Evolutionary conservation across 2,888 invertebrate species (phyloP), one percentile per base, ranked within the genome.

Genomic region (Arctia plantaginis): DNA sequence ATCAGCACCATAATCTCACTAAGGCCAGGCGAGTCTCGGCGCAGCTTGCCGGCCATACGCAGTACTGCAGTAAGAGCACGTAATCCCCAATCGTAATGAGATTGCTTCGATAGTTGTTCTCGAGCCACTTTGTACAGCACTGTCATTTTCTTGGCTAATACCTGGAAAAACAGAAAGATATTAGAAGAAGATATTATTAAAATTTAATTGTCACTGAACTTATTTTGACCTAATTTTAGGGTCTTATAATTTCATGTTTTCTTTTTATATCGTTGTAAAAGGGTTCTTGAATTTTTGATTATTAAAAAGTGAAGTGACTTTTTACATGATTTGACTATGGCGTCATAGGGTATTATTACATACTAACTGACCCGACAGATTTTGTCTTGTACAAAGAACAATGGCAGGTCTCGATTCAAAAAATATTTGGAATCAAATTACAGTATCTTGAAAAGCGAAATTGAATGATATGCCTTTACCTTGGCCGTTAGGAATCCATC

Each of bases 1-100:
- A 99, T 99, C 33, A 99, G 95, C 8, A 99, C 98, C 85, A 98
- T 96, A 81, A 98, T 97, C 95, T 99, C 99, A 30, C 98, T 97
- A 3, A 99, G 96, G 77, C 98, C 97, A 7, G 97, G 97, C 0
- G 98, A 97, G 75, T 97, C 97, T 73, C 98, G 95, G 86, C 98
- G 98, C 89, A 99, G 95, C 51, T 98, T 98, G 23, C 99, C 99
- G 6, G 99, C 99, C 98, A 99, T 99, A 47, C 98, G 97, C 30
- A 99, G 94, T 4, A 99, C 98, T 0, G 99, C 97, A 82, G 98
- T 99, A n/a, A 99, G 93, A 6, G 99, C 99, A 73, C 99, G 96
- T 82, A 99, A 93, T 0, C 99, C 99, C 97, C 99, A 99, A 92
- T 99, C 99, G 92, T 99, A 99, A 90, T 99, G 99, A 33, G 97